Evolutionary conservation across 2,888 invertebrate genomes (phyloP), one percentile per base, ranked within the genome.

Genomic region (Julus scanicus): DNA sequence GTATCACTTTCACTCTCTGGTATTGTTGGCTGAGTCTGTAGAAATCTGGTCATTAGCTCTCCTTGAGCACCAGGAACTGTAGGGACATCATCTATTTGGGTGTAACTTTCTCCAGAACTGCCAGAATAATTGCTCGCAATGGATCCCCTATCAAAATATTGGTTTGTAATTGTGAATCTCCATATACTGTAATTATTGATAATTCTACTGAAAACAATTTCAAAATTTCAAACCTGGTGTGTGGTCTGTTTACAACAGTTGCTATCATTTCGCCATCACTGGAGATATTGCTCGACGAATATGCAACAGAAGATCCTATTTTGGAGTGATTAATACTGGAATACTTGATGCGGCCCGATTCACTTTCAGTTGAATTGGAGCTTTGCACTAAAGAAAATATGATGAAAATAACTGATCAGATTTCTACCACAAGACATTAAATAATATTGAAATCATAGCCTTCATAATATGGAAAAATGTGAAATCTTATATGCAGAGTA

Each of bases 61-160:
- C 83, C 48, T 2, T 71, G 87, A 83, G 39, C 83, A 17, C 83
- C 83, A 80, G 39, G 11, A 87, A 44, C 83, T 29, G 88, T 13
- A 40, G 63, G 89, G 48, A 90, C 87, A 57, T 90, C 90, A 20
- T 88, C 89, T 2, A 89, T 87, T 15, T 88, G 89, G 83, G 89
- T 90, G 88, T 90, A 90, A 37, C 89, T 90, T 85, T 90, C 90
- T 53, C 86, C 89, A 20, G 90, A 90, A 84, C 89, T 89, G 13
- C 89, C 89, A 6, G 90, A 90, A 44, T 88, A 84, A 40, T 88
- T 48, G 71, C 90, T 90, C 13, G 89, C 90, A 57, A 89, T 88
- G 17, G 90, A 90, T 11, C 80, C 63, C 83, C 89, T 89, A 29
- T 48, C n/a, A 20, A 85, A 44, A 15, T 80, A 15, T 80, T 15